phyloP scores from a whole-genome alignment of 53 echinoderm and acorn worm genomes.

The Antedon mediterranea region DNA sequence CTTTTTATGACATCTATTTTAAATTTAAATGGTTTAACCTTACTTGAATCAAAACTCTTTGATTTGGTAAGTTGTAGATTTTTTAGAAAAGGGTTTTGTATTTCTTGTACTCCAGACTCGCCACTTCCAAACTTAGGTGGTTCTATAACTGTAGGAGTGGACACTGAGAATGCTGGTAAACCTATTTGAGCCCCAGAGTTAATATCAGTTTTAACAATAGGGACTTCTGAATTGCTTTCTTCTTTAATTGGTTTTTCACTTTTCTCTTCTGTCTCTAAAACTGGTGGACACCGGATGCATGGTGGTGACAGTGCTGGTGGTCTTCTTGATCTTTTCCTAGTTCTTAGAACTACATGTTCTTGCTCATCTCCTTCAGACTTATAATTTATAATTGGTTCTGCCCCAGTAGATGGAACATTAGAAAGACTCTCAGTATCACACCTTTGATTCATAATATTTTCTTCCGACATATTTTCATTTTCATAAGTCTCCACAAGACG shows the following conservation, averaged over 20 bases:
- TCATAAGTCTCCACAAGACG: background rate
- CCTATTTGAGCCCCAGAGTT: background rate
- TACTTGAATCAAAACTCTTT: constrained; percentile 44
- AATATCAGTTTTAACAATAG: background rate
- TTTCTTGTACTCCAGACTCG: background rate
- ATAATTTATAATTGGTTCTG: background rate
- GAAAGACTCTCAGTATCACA: background rate
- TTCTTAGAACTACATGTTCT: background rate
- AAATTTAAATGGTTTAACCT: constrained; percentile 76
- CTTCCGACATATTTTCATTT: background rate
- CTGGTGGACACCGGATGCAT: background rate
- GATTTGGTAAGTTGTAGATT: constrained; percentile 16
- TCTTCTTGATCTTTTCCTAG: background rate
- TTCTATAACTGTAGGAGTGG: background rate
- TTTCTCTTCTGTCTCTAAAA: background rate
- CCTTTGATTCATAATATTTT: no score
- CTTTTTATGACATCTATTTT: constrained; percentile 82
- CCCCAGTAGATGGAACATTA: background rate
- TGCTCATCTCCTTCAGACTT: background rate
- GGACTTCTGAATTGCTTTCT: background rate
- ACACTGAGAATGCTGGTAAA: background rate
- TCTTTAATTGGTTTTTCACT: background rate
- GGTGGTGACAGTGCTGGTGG: background rate
- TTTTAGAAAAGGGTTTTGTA: background rate
- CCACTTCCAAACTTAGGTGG: background rate